phyloP scores from a whole-genome alignment of 92 coral and sea anemone species.

The Chrysogorgia sp. region DNA sequence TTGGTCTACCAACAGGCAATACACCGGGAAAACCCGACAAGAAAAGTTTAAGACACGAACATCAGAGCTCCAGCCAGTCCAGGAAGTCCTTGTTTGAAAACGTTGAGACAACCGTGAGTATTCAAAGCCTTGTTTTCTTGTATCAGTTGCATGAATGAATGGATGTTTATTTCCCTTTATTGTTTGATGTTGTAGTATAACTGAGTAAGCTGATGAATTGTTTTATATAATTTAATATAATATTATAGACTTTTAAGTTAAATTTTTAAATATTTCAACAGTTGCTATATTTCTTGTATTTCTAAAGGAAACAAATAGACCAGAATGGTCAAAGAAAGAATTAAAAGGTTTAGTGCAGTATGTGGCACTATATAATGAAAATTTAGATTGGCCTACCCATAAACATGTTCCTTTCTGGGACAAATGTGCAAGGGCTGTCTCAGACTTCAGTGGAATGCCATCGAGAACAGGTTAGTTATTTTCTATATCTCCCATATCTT shows the following conservation, averaged over 20 bases:
- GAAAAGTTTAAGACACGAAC: not conserved
- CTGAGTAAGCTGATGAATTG: not conserved
- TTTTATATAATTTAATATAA: not conserved
- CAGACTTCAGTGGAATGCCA: conserved; percentile 30
- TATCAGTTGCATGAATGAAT: not conserved
- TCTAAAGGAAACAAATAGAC: conserved; percentile 2
- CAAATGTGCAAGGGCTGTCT: conserved; percentile 43
- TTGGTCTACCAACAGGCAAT: conserved; percentile 13
- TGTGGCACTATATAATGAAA: conserved; percentile 40
- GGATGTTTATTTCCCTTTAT: conserved; percentile 9
- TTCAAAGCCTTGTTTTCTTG: too few species aligned
- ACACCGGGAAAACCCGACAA: conserved; percentile 26
- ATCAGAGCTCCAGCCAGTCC: not conserved
- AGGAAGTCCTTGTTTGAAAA: conserved; percentile 23
- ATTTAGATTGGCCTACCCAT: conserved; percentile 39
- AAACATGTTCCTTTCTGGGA: too few species aligned
- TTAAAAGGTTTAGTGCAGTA: conserved; percentile 44
- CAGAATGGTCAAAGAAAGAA: conserved; percentile 41
- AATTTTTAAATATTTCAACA: not conserved
- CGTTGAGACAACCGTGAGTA: conserved; percentile 2
- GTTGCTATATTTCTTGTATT: conserved; percentile 2
- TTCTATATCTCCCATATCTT: not conserved
- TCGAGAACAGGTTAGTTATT: conserved; percentile 43
- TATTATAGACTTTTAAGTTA: not conserved
- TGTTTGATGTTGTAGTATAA: not conserved